Conservation (phyloP, 1,140 invertebrate genomes). For the Aphidius gifuensis region DNA sequence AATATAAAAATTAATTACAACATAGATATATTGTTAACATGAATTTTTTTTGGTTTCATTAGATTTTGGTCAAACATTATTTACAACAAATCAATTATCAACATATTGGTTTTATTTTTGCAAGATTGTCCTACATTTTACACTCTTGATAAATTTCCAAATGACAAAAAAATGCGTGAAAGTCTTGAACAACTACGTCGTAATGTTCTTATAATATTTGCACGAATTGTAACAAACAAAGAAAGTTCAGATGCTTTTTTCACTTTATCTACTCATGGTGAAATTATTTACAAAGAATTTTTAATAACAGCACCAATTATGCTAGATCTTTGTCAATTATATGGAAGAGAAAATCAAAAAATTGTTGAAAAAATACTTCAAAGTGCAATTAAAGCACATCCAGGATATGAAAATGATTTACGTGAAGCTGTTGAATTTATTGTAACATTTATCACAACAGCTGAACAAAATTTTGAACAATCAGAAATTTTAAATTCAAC, state of each 20-base stretch:
- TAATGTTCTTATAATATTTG: slow-evolving; percentile 66
- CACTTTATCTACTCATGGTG: slow-evolving; percentile 61
- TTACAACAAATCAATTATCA: slow-evolving; percentile 65
- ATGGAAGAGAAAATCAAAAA: slow-evolving; percentile 65
- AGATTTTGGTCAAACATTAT: slow-evolving; percentile 82
- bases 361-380: slow-evolving; percentile 64
- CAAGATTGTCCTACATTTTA: slow-evolving; percentile 71
- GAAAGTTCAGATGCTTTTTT: slow-evolving; percentile 70
- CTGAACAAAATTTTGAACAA: slow-evolving; percentile 32
- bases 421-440: slow-evolving; percentile 58
- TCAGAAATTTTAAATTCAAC: slow-evolving; percentile 13
- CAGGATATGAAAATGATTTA: slow-evolving; percentile 69
- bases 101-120: slow-evolving; percentile 68
- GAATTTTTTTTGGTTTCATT: slow-evolving; percentile 36
- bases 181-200: slow-evolving; percentile 59
- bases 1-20: slow-evolving; percentile 5
- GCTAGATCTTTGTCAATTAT: slow-evolving; percentile 73
- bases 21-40: neutral
- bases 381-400: slow-evolving; percentile 67
- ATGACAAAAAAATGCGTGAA: slow-evolving; percentile 49
- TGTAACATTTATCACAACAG: slow-evolving; percentile 24
- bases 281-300: slow-evolving; percentile 76
- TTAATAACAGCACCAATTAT: slow-evolving; percentile 79
- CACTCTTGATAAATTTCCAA: slow-evolving; percentile 52
- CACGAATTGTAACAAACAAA: slow-evolving; percentile 71